phyloP scores from a whole-genome alignment of 2,888 invertebrate species.

The Tipula lateralis region DNA sequence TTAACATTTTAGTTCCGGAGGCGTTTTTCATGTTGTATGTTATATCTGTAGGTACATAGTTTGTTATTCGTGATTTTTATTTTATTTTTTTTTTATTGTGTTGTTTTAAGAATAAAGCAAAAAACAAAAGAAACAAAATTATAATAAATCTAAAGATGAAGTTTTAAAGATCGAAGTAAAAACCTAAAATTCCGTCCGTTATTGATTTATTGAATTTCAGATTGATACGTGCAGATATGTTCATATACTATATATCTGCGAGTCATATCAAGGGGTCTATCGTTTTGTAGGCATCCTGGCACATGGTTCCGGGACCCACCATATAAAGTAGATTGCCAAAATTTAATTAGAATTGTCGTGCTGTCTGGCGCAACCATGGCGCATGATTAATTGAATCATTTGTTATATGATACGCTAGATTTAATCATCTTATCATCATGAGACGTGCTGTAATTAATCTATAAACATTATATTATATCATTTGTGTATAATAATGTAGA shows the following conservation, averaged over 20 bases:
- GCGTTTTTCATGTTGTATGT: not conserved
- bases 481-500: not conserved
- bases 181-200: not conserved
- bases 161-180: not conserved
- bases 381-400: not conserved
- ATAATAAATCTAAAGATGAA: slow-evolving; percentile 6
- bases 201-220: slow-evolving; percentile 11
- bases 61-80: not conserved
- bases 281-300: not conserved
- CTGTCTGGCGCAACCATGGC: not conserved
- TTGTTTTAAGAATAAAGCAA: not conserved
- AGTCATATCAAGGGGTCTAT: not conserved
- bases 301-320: not conserved
- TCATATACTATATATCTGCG: not conserved
- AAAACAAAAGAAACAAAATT: no score
- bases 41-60: not conserved
- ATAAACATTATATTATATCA: not conserved
- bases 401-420: not conserved
- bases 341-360: not conserved
- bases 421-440: not conserved
- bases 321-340: not conserved
- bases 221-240: not conserved
- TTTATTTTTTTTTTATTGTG: not conserved
- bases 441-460: not conserved
- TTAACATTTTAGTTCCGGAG: slow-evolving; percentile 19